Conservation (phyloP, 2,797 vertebrate genomes). For the Pachyuromys duprasi region DNA sequence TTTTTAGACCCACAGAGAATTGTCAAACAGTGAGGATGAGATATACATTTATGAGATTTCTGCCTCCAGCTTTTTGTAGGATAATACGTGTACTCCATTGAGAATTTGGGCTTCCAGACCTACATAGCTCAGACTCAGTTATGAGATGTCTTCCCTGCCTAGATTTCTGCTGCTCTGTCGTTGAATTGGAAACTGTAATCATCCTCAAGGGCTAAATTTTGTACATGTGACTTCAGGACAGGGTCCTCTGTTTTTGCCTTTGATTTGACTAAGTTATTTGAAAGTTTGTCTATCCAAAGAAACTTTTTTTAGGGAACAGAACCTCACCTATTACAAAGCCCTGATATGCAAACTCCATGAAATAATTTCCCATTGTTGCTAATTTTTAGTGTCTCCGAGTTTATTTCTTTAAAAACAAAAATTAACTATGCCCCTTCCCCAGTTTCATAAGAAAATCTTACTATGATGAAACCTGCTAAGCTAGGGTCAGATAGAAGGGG, state of each 20-base stretch:
- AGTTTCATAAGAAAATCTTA: constrained; percentile 32
- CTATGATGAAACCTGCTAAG: no score
- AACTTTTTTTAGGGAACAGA: background rate
- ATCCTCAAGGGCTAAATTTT: background rate
- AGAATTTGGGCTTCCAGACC: background rate
- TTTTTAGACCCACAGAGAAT: background rate
- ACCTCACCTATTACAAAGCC: background rate
- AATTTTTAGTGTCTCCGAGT: background rate
- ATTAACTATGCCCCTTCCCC: background rate
- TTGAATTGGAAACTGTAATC: constrained; percentile 8
- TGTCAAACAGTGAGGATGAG: background rate
- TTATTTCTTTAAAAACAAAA: background rate
- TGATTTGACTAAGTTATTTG: background rate
- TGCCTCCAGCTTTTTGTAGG: background rate
- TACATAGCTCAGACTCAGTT: background rate
- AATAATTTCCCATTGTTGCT: background rate
- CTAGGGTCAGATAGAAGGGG: no score
- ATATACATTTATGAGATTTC: background rate
- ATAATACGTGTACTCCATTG: background rate
- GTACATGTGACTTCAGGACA: background rate
- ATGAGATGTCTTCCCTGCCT: background rate
- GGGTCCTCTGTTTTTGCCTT: background rate
- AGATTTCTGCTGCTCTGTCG: background rate
- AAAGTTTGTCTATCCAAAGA: constrained; percentile 30
- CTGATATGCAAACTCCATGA: background rate